phyloP scores from a whole-genome alignment of 2,113 vertebrate species.

The Menidia beryllina region DNA sequence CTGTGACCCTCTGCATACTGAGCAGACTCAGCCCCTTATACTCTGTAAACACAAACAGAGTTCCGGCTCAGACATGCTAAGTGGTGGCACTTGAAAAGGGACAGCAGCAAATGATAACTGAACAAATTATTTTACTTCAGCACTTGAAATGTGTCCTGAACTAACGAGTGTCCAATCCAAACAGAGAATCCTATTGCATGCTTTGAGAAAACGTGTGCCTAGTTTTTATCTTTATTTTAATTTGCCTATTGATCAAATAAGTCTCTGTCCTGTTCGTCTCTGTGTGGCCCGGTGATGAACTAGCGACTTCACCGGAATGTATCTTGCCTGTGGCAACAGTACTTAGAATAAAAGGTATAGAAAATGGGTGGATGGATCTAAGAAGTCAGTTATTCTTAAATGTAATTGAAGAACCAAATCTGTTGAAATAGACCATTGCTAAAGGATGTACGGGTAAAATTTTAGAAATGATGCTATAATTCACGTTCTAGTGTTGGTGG shows the following conservation, averaged over 20 bases:
- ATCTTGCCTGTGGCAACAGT: too few relatives aligned
- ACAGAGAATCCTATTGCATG: background rate
- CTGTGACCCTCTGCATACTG: slow-evolving; percentile 45
- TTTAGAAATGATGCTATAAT: slow-evolving; percentile 20
- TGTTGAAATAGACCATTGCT: background rate
- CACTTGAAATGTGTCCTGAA: slow-evolving; percentile 17
- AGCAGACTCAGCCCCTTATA: slow-evolving; percentile 27
- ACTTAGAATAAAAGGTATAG: too few relatives aligned
- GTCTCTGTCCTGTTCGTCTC: too few relatives aligned
- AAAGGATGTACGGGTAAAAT: slow-evolving; percentile 27
- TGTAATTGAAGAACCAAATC: slow-evolving; percentile 5
- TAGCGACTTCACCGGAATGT: too few relatives aligned
- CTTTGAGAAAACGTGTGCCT: background rate
- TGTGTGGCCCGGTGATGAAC: too few relatives aligned
- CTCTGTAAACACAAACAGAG: slow-evolving; percentile 51
- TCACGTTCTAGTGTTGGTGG: slow-evolving; percentile 34
- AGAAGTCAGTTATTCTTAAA: slow-evolving; percentile 3
- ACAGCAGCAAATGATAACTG: slow-evolving; percentile 34
- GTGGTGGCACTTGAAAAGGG: slow-evolving; percentile 35
- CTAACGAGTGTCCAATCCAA: background rate
- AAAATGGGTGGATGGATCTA: too few relatives aligned
- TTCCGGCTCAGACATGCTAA: slow-evolving; percentile 30
- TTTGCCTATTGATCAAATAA: too few relatives aligned
- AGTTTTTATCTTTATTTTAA: background rate
- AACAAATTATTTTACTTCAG: slow-evolving; percentile 17